Conservation (phyloP, 2,113 vertebrate genomes). For the Eubucco bourcierii region DNA sequence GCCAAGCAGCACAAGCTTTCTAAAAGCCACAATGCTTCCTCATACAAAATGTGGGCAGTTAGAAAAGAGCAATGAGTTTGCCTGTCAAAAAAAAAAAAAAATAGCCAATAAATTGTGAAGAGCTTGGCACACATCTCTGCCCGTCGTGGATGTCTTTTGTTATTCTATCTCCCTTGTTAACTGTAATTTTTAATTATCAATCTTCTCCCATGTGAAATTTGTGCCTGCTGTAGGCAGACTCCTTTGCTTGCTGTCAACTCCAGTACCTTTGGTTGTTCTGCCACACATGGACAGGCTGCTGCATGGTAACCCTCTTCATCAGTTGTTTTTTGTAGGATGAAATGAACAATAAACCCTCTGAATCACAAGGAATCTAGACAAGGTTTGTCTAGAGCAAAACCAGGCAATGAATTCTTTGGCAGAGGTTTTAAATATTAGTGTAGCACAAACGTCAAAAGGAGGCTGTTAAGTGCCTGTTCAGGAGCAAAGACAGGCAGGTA, state of each 20-base stretch:
- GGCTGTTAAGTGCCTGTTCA: neutral
- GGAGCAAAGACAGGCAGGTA: neutral
- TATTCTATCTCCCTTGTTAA: neutral
- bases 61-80: neutral
- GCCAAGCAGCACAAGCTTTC: neutral
- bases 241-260: neutral
- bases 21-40: neutral
- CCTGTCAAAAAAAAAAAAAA: neutral
- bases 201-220: neutral
- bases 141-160: neutral
- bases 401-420: neutral
- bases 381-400: neutral
- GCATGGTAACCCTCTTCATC: neutral
- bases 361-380: neutral
- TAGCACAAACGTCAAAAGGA: neutral
- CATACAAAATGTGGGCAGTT: neutral
- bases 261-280: neutral
- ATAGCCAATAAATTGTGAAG: neutral
- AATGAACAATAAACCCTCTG: neutral
- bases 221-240: neutral
- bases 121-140: neutral
- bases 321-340: neutral
- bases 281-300: neutral
- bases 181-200: neutral
- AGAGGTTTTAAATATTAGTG: neutral